These are phyloP conservation scores for Gallinago paraguaiae DNA, from an alignment of 2,113 vertebrate species.

Conservation along the genomic window DNA sequence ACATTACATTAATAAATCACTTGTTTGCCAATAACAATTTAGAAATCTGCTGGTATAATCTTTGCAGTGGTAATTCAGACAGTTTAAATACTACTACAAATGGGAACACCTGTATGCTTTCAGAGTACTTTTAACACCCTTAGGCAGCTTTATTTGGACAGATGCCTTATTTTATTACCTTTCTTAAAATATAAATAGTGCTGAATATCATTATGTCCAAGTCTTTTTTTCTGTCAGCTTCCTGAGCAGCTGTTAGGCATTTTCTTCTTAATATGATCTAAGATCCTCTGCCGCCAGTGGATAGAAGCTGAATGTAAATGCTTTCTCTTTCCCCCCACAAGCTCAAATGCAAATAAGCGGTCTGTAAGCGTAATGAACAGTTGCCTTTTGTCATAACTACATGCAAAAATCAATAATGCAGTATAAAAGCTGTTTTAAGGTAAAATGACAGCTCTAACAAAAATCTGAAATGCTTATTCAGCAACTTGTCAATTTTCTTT, in stretches of 20 bases:
- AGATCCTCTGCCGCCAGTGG: neutral
- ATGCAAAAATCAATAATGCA: slow-evolving; percentile 14
- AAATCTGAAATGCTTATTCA: neutral
- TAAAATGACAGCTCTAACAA: neutral
- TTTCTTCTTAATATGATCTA: slow-evolving; percentile 27
- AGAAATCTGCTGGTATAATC: neutral
- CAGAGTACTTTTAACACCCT: neutral
- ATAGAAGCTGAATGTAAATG: slow-evolving; percentile 23
- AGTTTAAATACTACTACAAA: neutral
- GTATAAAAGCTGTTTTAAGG: neutral
- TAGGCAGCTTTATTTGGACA: slow-evolving; percentile 19
- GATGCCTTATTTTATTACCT: slow-evolving; percentile 4
- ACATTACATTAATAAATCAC: neutral
- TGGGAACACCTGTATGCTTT: neutral
- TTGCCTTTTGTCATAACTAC: slow-evolving; percentile 14
- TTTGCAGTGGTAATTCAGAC: neutral
- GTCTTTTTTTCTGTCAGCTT: neutral
- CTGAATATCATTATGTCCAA: neutral
- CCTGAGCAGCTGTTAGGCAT: slow-evolving; percentile 30
- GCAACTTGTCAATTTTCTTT: neutral
- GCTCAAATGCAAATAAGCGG: slow-evolving; percentile 13
- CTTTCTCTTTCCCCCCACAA: neutral
- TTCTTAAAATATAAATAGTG: neutral
- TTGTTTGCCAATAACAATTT: neutral
- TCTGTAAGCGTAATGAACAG: neutral